phyloP scores from a whole-genome alignment of 2,888 invertebrate genomes.

The Plebejus melissa region DNA sequence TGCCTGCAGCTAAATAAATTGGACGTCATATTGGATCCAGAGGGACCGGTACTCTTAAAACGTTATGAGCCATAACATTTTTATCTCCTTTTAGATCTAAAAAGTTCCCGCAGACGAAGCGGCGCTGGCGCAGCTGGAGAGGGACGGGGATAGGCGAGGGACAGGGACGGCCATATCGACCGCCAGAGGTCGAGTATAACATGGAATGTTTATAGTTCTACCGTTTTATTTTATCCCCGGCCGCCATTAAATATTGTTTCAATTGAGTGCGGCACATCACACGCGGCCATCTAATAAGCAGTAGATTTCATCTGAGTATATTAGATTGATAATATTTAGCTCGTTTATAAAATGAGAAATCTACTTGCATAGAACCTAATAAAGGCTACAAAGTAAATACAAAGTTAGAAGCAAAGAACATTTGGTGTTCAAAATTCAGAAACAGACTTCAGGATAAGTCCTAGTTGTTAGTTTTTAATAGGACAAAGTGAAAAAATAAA shows the following conservation, averaged over 20 bases:
- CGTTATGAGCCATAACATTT: conserved; percentile 72
- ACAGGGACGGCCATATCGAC: conserved; percentile 53
- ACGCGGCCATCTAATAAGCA: conserved; percentile 67
- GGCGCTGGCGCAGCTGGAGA: conserved; percentile 66
- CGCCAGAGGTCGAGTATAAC: conserved; percentile 76
- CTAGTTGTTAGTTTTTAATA: neutral
- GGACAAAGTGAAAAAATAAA: no score
- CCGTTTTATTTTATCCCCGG: conserved; percentile 76
- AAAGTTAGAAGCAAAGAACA: neutral
- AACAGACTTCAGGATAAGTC: neutral
- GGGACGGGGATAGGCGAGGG: conserved; percentile 47
- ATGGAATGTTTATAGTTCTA: conserved; percentile 79
- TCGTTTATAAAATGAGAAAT: neutral
- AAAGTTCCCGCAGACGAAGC: conserved; percentile 67
- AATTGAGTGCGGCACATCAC: conserved; percentile 76
- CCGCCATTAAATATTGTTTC: conserved; percentile 78
- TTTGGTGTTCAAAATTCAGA: neutral
- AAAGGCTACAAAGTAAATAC: neutral
- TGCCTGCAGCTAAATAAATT: conserved; percentile 71
- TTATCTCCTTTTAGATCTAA: conserved; percentile 69
- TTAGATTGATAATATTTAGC: neutral
- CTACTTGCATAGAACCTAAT: neutral
- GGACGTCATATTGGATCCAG: conserved; percentile 55
- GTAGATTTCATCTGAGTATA: conserved; percentile 50
- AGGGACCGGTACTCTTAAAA: conserved; percentile 69